Percentiles rank a stretch among this genome's conserved stretches.
These are phyloP conservation scores for Ispidina picta DNA, from an alignment of 2,797 vertebrate genomes.

Conservation along the genomic window DNA sequence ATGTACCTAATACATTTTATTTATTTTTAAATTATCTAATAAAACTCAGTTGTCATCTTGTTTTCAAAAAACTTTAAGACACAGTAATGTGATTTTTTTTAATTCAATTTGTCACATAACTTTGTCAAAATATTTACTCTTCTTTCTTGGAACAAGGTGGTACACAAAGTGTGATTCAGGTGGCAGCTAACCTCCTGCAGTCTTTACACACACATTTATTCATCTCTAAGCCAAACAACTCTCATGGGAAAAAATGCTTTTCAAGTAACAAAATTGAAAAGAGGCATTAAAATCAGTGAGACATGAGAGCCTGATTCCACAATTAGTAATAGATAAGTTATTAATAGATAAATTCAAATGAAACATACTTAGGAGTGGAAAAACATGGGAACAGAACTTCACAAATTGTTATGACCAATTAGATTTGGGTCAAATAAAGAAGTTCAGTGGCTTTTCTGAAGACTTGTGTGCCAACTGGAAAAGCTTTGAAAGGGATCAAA, in stretches of 20 bases:
- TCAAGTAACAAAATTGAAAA: not conserved
- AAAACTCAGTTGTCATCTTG: not conserved
- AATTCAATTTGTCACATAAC: not conserved
- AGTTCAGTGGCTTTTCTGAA: not conserved
- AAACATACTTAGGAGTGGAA: not conserved
- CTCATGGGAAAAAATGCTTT: not conserved
- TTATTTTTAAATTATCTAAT: fast-evolving
- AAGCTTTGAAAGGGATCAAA: not conserved
- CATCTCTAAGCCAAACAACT: not conserved
- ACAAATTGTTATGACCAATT: not conserved
- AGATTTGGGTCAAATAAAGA: not conserved
- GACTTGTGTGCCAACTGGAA: not conserved
- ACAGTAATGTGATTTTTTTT: not conserved
- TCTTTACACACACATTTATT: not conserved
- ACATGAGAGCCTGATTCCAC: not conserved
- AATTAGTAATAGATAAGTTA: not conserved
- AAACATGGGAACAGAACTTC: not conserved
- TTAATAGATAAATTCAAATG: not conserved
- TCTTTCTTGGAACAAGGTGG: not conserved
- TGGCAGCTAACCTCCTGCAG: not conserved
- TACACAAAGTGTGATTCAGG: not conserved
- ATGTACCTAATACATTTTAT: fast-evolving
- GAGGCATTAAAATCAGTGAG: not conserved
- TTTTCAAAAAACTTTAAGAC: not conserved
- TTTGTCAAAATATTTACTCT: not conserved